Percentiles rank a stretch among this genome's conserved stretches.
Evolutionary conservation across 2,888 invertebrate genomes (phyloP).

Genomic region (Meta bourneti): DNA sequence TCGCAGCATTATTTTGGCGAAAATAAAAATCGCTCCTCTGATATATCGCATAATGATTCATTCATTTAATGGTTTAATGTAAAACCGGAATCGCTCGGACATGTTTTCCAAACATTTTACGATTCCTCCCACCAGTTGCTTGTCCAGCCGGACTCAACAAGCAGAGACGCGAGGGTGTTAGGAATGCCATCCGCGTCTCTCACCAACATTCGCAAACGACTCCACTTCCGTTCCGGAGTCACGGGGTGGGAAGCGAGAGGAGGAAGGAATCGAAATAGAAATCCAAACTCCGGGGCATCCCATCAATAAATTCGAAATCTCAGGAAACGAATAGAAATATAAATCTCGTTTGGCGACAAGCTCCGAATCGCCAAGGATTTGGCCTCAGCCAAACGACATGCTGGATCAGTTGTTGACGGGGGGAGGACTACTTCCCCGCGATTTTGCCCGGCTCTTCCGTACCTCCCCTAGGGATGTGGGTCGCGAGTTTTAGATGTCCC

Average conservation of each 20-base stretch:
- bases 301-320: constrained; percentile 71
- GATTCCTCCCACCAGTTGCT: neutral
- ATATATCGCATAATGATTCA: no score
- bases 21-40: no score
- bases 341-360: constrained; percentile 72
- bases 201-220: constrained; percentile 11
- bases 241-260: neutral
- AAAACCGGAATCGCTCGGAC: no score
- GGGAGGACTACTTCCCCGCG: constrained; percentile 3
- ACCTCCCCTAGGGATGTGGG: constrained; percentile 27
- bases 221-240: neutral
- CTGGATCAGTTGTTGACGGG: neutral
- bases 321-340: constrained; percentile 71
- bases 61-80: no score
- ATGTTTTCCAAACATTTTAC: no score
- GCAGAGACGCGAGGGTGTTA: neutral
- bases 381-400: constrained; percentile 8
- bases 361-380: constrained; percentile 71
- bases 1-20: no score
- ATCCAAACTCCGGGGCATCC: constrained; percentile 52
- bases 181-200: neutral
- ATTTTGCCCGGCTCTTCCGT: constrained; percentile 34
- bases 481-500: constrained; percentile 66
- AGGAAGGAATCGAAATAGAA: constrained; percentile 23
- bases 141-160: neutral